A percentile compares a stretch with the other conserved stretches of the same genome.
Evolutionary conservation across 2,113 vertebrate species (phyloP).

Genomic region (Bungarus multicinctus): DNA sequence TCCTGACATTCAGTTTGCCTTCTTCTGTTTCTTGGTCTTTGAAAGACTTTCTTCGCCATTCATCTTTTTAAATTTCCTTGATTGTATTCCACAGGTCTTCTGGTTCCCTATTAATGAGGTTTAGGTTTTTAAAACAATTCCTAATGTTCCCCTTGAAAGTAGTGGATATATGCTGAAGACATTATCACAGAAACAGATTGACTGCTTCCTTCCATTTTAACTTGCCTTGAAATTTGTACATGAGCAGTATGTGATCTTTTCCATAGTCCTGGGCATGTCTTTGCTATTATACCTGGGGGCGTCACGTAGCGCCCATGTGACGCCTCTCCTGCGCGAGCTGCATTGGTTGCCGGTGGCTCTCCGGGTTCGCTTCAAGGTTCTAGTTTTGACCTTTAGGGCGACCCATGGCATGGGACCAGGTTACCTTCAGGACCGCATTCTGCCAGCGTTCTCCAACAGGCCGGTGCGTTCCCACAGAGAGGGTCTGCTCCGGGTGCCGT

Average conservation of each 20-base stretch:
- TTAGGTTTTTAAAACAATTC: not conserved
- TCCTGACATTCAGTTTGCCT: not conserved
- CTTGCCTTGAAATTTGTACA: not conserved
- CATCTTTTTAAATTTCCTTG: not conserved
- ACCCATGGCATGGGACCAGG: too few relatives aligned
- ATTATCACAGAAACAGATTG: not conserved
- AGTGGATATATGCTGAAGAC: not conserved
- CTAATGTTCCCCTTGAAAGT: not conserved
- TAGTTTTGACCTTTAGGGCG: too few relatives aligned
- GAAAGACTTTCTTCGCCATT: not conserved
- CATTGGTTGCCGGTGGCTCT: too few relatives aligned
- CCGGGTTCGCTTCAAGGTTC: too few relatives aligned
- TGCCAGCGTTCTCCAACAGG: too few relatives aligned
- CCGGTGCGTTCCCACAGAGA: too few relatives aligned
- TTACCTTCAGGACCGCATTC: too few relatives aligned
- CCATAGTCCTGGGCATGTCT: not conserved
- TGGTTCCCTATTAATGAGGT: not conserved
- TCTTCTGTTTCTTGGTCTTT: not conserved
- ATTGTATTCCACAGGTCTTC: not conserved
- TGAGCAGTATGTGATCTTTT: not conserved
- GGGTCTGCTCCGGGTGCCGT: too few relatives aligned
- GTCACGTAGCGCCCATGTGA: too few relatives aligned
- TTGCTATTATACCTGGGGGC: not conserved
- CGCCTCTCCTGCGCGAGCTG: too few relatives aligned
- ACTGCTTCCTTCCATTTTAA: not conserved